A percentile compares a stretch with the other conserved stretches of the same genome.
Evolutionary conservation across 2,888 invertebrate species (phyloP).

Genomic region (Tetragonula carbonaria): DNA sequence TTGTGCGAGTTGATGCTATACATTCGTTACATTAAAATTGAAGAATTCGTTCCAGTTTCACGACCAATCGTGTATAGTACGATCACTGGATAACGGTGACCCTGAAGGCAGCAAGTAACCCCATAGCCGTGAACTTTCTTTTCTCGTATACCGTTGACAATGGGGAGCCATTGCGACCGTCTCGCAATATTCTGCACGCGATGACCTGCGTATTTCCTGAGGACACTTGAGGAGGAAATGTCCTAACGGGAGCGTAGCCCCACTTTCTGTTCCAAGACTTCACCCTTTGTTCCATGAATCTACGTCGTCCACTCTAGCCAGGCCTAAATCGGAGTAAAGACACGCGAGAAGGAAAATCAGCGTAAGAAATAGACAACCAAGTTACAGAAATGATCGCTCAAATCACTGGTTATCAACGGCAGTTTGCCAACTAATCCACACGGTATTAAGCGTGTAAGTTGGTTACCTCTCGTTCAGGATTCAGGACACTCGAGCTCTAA

Average conservation of each 20-base stretch:
- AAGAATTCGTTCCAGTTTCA: slow-evolving; percentile 60
- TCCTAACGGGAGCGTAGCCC: slow-evolving; percentile 73
- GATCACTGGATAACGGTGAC: slow-evolving; percentile 75
- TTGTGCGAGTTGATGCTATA: too few relatives aligned
- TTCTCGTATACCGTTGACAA: slow-evolving; percentile 73
- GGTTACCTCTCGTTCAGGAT: slow-evolving; percentile 20
- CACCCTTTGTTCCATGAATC: slow-evolving; percentile 31
- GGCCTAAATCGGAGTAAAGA: slow-evolving; percentile 13
- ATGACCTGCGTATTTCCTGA: slow-evolving; percentile 78
- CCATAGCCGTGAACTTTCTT: slow-evolving; percentile 72
- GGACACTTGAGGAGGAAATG: slow-evolving; percentile 75
- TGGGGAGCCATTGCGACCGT: slow-evolving; percentile 72
- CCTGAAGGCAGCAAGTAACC: slow-evolving; percentile 71
- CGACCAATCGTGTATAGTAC: slow-evolving; percentile 27
- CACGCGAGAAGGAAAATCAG: slow-evolving; percentile 16
- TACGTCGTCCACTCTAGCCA: not conserved
- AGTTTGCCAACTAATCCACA: slow-evolving; percentile 23
- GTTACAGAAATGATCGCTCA: slow-evolving; percentile 2
- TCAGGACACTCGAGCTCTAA: slow-evolving; percentile 31
- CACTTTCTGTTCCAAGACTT: slow-evolving; percentile 52
- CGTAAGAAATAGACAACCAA: not conserved
- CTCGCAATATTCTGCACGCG: slow-evolving; percentile 75
- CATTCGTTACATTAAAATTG: not conserved
- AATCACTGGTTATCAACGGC: slow-evolving; percentile 2
- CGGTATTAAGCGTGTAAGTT: slow-evolving; percentile 33